Percentiles rank a stretch among this genome's conserved stretches.
phyloP scores from a whole-genome alignment of 2,888 invertebrate genomes.

The Troglohyphantes excavatus region DNA sequence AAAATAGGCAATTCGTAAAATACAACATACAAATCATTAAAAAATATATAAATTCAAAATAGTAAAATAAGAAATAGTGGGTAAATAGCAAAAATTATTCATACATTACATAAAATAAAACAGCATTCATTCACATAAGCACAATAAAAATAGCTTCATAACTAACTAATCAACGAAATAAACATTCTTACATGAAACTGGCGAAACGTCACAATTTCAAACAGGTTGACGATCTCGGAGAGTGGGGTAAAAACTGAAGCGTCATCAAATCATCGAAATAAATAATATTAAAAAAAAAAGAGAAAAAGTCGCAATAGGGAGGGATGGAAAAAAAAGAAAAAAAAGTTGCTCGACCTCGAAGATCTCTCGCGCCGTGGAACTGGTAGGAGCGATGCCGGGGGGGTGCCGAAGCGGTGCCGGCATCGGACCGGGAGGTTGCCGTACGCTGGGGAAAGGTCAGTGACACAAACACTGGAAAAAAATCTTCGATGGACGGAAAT shows the following conservation, averaged over 20 bases:
- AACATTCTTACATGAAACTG: not conserved
- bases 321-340: slow-evolving; percentile 14
- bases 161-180: too few species aligned
- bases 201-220: not conserved
- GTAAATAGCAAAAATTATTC: too few species aligned
- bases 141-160: too few species aligned
- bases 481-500: not conserved
- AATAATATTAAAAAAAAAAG: not conserved
- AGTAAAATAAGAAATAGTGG: too few species aligned
- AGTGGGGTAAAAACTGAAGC: slow-evolving; percentile 31
- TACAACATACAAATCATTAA: too few species aligned
- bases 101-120: too few species aligned
- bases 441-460: slow-evolving; percentile 41
- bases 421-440: slow-evolving; percentile 26
- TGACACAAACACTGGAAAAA: slow-evolving; percentile 29
- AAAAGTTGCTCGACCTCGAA: slow-evolving; percentile 37
- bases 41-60: too few species aligned
- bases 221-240: not conserved
- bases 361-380: slow-evolving; percentile 6
- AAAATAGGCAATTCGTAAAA: too few species aligned
- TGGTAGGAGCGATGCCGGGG: slow-evolving; percentile 35
- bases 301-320: not conserved
- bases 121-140: too few species aligned
- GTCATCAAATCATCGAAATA: slow-evolving; percentile 33
- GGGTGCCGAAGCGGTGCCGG: slow-evolving; percentile 40